Percentiles rank a stretch among this genome's conserved stretches.
These are phyloP conservation scores for Euwallacea fornicatus DNA, from an alignment of 1,140 invertebrate species.

Conservation along the genomic window DNA sequence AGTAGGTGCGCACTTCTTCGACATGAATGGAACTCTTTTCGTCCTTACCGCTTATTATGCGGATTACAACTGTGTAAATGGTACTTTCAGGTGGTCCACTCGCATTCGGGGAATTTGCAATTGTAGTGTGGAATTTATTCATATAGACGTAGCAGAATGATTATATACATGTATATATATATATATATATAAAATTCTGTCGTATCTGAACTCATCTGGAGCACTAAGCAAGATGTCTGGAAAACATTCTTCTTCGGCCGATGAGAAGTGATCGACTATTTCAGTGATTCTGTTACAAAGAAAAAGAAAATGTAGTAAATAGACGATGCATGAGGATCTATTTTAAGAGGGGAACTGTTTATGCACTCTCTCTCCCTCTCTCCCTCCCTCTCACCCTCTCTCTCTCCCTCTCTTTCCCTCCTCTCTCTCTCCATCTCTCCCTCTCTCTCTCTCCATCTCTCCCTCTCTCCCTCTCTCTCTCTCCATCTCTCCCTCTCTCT, in stretches of 20 bases:
- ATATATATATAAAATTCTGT: too few relatives aligned
- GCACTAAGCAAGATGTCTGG: neutral
- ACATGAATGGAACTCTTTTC: neutral
- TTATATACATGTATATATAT: too few relatives aligned
- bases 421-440: too few relatives aligned
- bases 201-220: too few relatives aligned
- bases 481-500: too few relatives aligned
- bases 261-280: slow-evolving; percentile 1
- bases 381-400: too few relatives aligned
- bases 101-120: too few relatives aligned
- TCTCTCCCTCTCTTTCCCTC: too few relatives aligned
- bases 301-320: slow-evolving; percentile 24
- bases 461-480: too few relatives aligned
- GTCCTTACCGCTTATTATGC: neutral
- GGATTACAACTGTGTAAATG: neutral
- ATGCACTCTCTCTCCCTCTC: slow-evolving; percentile 13
- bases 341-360: slow-evolving; percentile 24
- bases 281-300: slow-evolving; percentile 6
- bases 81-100: neutral
- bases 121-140: neutral
- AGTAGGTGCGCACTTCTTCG: neutral
- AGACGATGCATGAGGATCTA: slow-evolving; percentile 22
- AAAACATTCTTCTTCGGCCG: slow-evolving; percentile 4
- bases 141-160: too few relatives aligned
- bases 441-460: too few relatives aligned